phyloP scores from a whole-genome alignment of 2,113 vertebrate species.

The Microtus montanus region DNA sequence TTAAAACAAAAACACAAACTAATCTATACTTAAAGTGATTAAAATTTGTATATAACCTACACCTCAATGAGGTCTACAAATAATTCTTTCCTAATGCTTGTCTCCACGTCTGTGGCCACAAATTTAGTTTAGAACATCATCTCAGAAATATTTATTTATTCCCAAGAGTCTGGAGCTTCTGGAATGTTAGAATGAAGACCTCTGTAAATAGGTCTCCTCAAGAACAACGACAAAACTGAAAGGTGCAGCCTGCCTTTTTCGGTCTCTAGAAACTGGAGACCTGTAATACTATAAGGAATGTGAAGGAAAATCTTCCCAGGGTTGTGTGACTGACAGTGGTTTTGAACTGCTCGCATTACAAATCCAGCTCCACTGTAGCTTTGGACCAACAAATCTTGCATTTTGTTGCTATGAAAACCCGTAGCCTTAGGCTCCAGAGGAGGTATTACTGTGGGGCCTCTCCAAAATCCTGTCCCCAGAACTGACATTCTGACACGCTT shows the following conservation, averaged over 20 bases:
- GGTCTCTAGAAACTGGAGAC: background rate
- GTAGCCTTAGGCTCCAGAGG: background rate
- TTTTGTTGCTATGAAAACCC: background rate
- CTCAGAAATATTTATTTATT: background rate
- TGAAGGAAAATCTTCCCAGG: background rate
- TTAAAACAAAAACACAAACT: slow-evolving; percentile 6
- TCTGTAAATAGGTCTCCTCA: background rate
- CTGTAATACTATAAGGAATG: background rate
- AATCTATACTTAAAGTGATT: slow-evolving; percentile 1
- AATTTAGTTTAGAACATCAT: background rate
- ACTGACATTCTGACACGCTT: background rate
- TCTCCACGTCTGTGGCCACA: background rate
- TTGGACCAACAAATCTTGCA: background rate
- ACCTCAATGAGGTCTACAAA: background rate
- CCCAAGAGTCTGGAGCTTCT: background rate
- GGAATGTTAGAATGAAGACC: background rate
- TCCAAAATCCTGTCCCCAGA: background rate
- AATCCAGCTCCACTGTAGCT: background rate
- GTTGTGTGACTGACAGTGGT: background rate
- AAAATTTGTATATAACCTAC: background rate
- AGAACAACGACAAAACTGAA: background rate
- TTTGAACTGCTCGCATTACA: background rate
- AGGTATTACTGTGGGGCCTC: background rate
- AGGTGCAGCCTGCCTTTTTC: background rate
- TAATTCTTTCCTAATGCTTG: background rate